Base-by-base conservation (phyloP, 2,113 vertebrate genomes). In the Verasper variegatus region DNA sequence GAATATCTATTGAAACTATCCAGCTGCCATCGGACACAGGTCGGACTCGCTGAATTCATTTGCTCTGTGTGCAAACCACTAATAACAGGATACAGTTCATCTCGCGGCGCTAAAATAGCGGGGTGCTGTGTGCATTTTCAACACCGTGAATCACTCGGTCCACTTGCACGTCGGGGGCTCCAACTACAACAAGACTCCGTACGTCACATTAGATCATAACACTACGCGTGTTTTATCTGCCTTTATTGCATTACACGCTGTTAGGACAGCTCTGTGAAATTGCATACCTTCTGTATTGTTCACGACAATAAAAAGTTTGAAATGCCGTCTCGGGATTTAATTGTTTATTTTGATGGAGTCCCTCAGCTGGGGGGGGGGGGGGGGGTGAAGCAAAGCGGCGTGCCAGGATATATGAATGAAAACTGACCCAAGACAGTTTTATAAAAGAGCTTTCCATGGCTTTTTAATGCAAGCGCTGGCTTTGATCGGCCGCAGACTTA, bases 341-440 rank as follows among this genome's bases (percentile, higher is more conserved):
- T 65, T 77, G 80, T 92, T 91, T 91, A 86, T 89, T 94, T 90
- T 90, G 80, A 86, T 80, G 63, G 57, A 65, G 78, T 75, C 78
- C 70, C 68, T 71, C 58, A 72, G 78, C 83, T 58, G 51, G 66
- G 72, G 66, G 82, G 45, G 15, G 49, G 49, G 57, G 68, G 71
- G 68, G 80, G 15, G 17, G 20, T 42, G 75, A 55, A 62, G 76
- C 21, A 1, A n/a, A 58, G 20, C 3, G 10, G 2, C 1, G 14
- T 67, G 90, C 90, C 91, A 93, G 91, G 86, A 93, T 91, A 91
- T 90, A 86, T 83, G 77, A 90, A 91, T 84, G 87, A 90, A 91
- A 86, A 81, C 80, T 65, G 76, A 68, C 70, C 79, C 57, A 0
- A 65, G 71, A 86, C 75, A 69, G 40, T 23, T 21, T 77, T 55